Conservation (phyloP, 2,888 invertebrate genomes). For the Apodemia zela region DNA sequence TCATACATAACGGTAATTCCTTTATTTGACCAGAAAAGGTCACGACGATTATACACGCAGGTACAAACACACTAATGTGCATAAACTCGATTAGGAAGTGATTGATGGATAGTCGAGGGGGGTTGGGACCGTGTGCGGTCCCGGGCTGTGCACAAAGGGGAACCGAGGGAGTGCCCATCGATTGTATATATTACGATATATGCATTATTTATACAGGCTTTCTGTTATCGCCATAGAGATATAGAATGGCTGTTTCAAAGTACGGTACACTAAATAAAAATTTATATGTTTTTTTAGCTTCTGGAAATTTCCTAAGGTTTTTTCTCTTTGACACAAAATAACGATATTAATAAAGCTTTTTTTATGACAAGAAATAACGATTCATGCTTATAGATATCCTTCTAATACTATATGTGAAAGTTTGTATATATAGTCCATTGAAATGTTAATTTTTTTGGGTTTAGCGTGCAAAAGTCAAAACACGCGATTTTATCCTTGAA, state of each 20-base stretch:
- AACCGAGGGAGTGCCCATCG: constrained; percentile 19
- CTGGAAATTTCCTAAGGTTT: too few relatives aligned
- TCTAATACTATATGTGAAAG: too few relatives aligned
- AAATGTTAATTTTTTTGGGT: too few relatives aligned
- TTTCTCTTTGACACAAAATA: too few relatives aligned
- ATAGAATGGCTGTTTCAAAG: not conserved
- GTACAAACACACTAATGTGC: constrained; percentile 46
- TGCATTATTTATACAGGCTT: constrained; percentile 9
- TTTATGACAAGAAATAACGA: too few relatives aligned
- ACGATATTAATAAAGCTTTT: too few relatives aligned
- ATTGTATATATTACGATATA: constrained; percentile 9
- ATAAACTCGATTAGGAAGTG: constrained; percentile 66
- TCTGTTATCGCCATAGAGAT: not conserved
- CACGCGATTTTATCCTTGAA: too few relatives aligned
- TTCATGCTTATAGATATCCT: too few relatives aligned
- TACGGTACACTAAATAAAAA: not conserved
- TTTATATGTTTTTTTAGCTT: not conserved
- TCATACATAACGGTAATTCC: constrained; percentile 1
- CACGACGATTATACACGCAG: constrained; percentile 30
- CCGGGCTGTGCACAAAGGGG: constrained; percentile 37
- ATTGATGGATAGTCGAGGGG: constrained; percentile 49
- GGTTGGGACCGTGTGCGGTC: constrained; percentile 37
- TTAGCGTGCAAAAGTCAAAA: too few relatives aligned
- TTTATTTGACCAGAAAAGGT: constrained; percentile 26
- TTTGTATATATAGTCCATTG: too few relatives aligned